Evolutionary conservation across 2,888 invertebrate genomes (phyloP), one percentile per base, ranked within the genome.

Genomic region (Pocota personata): DNA sequence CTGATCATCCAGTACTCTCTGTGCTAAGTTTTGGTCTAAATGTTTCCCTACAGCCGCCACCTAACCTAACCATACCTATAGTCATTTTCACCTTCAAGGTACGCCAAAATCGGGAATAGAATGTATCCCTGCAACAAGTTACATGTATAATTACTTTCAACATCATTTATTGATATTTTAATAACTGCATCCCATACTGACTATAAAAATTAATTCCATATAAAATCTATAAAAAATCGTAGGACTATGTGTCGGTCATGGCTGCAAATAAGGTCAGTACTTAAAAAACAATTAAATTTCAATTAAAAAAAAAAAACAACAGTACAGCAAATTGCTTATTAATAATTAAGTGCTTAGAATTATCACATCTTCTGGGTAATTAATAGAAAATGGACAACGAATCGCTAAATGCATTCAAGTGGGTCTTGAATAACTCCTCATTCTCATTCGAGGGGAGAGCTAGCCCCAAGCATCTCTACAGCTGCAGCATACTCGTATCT

Each of bases 241-340:
- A 69, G 37, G 73, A 62, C 35, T 72, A 30, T 46, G 66, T 78
- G 46, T 60, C 60, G 57, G 66, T 83, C 82, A 73, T 48, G 72
- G 77, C 43, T 24, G 37, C 58, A 72, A 77, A 60, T 83, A 86
- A 80, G 84, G 84, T 80, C 84, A 86, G 71, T 76, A 86, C 84
- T 86, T 80, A 86, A 80, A 80, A 86, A 75, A 52, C 80, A 86
- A 80, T 86, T 86, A 86, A 86, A 86, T 46, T 80, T 80, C 76
- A 76, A 80, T 86, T 76, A 71, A 71, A 71, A 48, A 27, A 48
- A 73, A 60, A 50, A 58, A 52, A 52, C 32, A 19, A 52, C 62
- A 40, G 37, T 32, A 37, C 48, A 69, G 24, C 58, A 32, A 50
- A 73, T 69, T 69, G 58, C 62, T 64, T 79, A 73, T 67, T 72